A percentile compares a stretch with the other conserved stretches of the same genome.
Evolutionary conservation across 2,113 vertebrate genomes (phyloP).

Genomic region (Pterocles orientalis): DNA sequence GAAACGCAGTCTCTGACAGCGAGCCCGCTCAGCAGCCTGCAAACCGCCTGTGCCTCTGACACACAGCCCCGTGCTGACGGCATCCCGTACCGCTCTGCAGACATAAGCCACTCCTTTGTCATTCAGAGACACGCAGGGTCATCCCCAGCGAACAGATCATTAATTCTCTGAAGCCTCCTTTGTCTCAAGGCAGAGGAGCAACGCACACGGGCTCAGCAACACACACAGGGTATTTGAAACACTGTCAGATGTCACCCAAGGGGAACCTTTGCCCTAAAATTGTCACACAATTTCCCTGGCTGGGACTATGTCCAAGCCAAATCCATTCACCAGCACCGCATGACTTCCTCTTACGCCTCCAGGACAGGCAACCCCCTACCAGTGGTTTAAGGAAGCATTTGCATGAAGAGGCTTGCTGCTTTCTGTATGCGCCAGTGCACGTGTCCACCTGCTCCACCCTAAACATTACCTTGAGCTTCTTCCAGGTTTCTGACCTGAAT

Average conservation of each 20-base stretch:
- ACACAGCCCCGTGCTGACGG: not conserved
- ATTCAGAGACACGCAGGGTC: not conserved
- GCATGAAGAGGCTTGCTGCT: not conserved
- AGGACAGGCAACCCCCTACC: constrained; percentile 23
- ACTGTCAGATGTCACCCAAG: constrained; percentile 49
- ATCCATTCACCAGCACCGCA: constrained; percentile 47
- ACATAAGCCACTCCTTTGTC: not conserved
- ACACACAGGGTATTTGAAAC: constrained; percentile 4
- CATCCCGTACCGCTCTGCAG: not conserved
- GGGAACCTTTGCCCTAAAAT: constrained; percentile 68
- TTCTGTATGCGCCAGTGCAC: accelerated
- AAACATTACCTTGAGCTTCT: not conserved
- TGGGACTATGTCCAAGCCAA: constrained; percentile 61
- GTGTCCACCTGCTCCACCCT: not conserved
- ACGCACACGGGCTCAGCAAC: not conserved
- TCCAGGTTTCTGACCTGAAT: not conserved
- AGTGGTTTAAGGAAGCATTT: not conserved
- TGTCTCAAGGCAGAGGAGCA: constrained; percentile 3
- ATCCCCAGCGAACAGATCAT: constrained; percentile 4
- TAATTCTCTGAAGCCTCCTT: not conserved
- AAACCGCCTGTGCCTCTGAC: not conserved
- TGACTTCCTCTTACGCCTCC: constrained; percentile 46
- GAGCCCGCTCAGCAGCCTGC: not conserved
- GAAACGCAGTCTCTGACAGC: not conserved
- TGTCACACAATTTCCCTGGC: constrained; percentile 53